Base-by-base conservation (phyloP, 2,888 invertebrate genomes). In the Elysia crispata region DNA sequence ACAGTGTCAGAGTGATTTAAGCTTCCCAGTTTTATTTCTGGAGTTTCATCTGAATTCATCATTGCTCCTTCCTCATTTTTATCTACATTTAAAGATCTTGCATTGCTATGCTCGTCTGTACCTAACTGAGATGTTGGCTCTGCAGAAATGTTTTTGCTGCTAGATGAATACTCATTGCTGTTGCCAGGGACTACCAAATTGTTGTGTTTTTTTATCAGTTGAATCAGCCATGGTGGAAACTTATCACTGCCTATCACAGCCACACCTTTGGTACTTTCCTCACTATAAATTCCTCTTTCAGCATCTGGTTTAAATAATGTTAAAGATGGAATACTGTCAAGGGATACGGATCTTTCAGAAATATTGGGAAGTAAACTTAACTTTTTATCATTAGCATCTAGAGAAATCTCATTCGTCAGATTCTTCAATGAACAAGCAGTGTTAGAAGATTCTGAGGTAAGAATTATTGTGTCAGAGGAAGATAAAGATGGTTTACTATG, bases 321-420 rank as follows among this genome's bases (percentile, higher is more conserved):
- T 57, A 72, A 20, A 57, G 80, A 67, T 66, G 80, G 80, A 66
- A 80, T 80, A 54, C 80, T 80, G 57, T 76, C 76, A 11, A 80
- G 70, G 13, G 76, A 76, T 41, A 80, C 76, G 15, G 70, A 62
- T 50, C 72, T 76, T 15, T 80, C 73, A 50, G 80, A 80, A 23
- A 80, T 66, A 28, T 64, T 66, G 64, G 72, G 33, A 6, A 80
- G 23, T n/a, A 80, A 76, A 49, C 76, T 76, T 41, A 76, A 80
- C 25, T 74, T 57, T 18, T 66, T 78, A 1, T 31, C 31, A 28
- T 28, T 18, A 1, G 33, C 31, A 23, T 33, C 31, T 25, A 20
- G 13, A 20, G 62, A 60, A 13, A 25, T 60, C 15, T 62, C 60
- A 25, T 25, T 30, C 18, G 3, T 30, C 25, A 57, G 28, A 11